Percentiles rank a stretch among this genome's conserved stretches.
phyloP scores from a whole-genome alignment of 35 echinoderm and acorn worm genomes.

The Antedon bifida region DNA sequence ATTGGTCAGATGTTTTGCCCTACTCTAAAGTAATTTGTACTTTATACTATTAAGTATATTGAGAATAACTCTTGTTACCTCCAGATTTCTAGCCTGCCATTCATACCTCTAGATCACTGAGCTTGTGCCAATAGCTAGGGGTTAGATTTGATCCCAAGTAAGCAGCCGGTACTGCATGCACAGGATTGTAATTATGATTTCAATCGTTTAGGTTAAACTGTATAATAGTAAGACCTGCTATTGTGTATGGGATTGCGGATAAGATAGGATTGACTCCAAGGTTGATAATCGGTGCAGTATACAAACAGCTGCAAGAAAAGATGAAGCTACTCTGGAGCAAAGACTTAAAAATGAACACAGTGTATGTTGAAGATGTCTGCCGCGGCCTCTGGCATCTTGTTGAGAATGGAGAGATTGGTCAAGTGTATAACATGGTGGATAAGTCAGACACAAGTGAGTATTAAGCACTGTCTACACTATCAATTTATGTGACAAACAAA shows the following conservation, averaged over 20 bases:
- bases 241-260: conserved; percentile 84
- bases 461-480: background rate
- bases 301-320: conserved; percentile 76
- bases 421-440: conserved; percentile 84
- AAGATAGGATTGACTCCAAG: conserved; percentile 73
- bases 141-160: no score
- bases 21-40: no score
- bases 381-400: conserved; percentile 72
- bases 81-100: no score
- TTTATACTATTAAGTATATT: no score
- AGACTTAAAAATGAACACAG: conserved; percentile 85
- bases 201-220: conserved; percentile 68
- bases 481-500: no score
- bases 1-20: no score
- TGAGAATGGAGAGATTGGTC: conserved; percentile 25
- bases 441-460: conserved; percentile 82
- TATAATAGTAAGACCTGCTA: conserved; percentile 77
- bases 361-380: conserved; percentile 81
- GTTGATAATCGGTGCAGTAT: conserved; percentile 79
- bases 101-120: no score
- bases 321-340: conserved; percentile 94
- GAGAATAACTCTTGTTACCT: no score
- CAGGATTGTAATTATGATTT: background rate
- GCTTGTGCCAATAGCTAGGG: no score
- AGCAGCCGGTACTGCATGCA: no score